Evolutionary conservation across 2,888 invertebrate species (phyloP), one percentile per base, ranked within the genome.

Genomic region (Torymus texanus): DNA sequence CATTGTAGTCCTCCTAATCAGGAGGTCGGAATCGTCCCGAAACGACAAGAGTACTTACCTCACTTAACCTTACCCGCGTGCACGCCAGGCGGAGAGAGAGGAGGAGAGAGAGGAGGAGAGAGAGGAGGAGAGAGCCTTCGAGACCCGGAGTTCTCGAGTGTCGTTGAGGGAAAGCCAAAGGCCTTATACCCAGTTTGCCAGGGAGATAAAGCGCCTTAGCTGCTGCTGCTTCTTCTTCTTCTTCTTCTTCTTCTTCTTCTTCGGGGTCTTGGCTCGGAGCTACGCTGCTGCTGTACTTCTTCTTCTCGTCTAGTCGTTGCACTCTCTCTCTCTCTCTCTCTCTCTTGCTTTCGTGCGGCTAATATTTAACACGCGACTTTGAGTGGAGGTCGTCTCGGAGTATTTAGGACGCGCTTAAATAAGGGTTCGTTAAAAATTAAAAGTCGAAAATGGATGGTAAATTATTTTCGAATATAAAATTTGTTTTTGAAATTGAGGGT

Each of bases 1-100:
- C 82, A 83, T 84, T 84, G 83, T 83, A 82, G 81, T 82, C 78
- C 81, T 80, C 73, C 74, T 80, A 83, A 84, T 83, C 83, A 82
- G 81, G 67, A 81, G 74, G 53, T 77, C 63, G 66, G 74, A 81
- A 83, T 83, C 83, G 79, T 73, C 70, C 59, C 72, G 80, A 80
- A 76, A 80, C 80, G 81, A 78, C 77, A 66, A 67, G 78, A 66
- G 77, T 77, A 66, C 77, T 80, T 80, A 65, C 73, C 65, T 79
- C 75, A 55, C 79, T 79, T 79, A 79, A 65, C 75, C 75, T 71
- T 59, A 74, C 55, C 61, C 78, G n/a, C 63, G 59, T 63, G 29
- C 14, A 11, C 16, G 41, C 50, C 53, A 13, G 41, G 16, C 56
- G 8, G 29, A 14, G 41, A 11, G 65, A 29, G 14, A 13, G 50